Conservation (phyloP, 2,888 invertebrate genomes). For the Pemphredon lugubris region DNA sequence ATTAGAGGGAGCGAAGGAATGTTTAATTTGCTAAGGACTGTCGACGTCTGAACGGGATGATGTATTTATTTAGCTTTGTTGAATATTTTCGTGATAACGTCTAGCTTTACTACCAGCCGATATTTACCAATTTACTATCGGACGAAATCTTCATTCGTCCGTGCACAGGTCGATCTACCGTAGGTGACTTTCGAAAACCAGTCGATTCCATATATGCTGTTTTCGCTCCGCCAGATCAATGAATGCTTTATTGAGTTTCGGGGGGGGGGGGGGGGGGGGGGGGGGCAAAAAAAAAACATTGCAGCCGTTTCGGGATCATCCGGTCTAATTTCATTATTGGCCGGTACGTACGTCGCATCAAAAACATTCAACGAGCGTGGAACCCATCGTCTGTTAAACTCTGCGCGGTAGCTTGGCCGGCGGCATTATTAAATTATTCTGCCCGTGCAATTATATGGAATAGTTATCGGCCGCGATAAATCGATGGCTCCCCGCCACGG, state of each 20-base stretch:
- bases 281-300: constrained; percentile 45
- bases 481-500: constrained; percentile 31
- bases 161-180: constrained; percentile 1
- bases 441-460: constrained; percentile 60
- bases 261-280: no score
- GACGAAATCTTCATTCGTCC: no score
- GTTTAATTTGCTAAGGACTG: no score
- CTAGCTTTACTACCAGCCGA: no score
- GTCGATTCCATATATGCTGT: constrained; percentile 31
- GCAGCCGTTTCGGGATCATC: constrained; percentile 59
- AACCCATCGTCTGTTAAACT: constrained; percentile 45
- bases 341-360: constrained; percentile 36
- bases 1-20: no score
- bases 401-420: constrained; percentile 38
- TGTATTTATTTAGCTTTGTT: no score
- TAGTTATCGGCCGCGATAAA: constrained; percentile 44
- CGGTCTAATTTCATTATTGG: constrained; percentile 68
- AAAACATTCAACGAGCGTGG: constrained; percentile 40
- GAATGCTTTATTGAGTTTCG: constrained; percentile 62
- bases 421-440: constrained; percentile 69
- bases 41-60: no score
- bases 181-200: constrained; percentile 30
- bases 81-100: no score
- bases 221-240: constrained; percentile 32
- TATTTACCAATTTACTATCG: no score